Conservation (phyloP, 2,113 vertebrate genomes). For the Passer montanus region DNA sequence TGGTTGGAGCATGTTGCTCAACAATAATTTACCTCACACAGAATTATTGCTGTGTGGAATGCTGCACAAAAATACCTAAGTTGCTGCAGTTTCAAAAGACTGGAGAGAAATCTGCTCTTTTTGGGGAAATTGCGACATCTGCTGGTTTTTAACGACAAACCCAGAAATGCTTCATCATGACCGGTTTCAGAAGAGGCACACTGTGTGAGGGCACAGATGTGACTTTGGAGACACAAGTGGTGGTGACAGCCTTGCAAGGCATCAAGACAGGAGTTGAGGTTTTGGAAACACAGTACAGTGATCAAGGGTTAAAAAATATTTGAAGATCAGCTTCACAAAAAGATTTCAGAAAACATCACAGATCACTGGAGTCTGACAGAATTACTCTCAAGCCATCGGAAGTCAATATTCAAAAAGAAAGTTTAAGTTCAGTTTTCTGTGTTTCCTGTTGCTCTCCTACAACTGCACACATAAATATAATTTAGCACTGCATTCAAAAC, state of each 20-base stretch:
- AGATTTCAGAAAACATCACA: not conserved
- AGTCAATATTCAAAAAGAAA: not conserved
- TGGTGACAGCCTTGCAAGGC: not conserved
- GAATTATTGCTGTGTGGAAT: not conserved
- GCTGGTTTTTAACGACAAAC: constrained; percentile 24
- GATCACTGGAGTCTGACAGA: not conserved
- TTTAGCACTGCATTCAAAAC: not conserved
- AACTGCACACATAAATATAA: not conserved
- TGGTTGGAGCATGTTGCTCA: not conserved
- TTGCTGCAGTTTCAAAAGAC: not conserved
- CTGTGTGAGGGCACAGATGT: not conserved
- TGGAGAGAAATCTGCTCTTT: not conserved
- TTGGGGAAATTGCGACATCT: constrained; percentile 69
- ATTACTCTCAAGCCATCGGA: not conserved
- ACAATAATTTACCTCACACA: not conserved
- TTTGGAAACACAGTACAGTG: not conserved
- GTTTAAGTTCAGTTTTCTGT: not conserved
- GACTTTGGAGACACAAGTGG: not conserved
- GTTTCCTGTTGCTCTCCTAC: not conserved
- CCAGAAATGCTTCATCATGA: not conserved
- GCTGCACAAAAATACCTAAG: not conserved
- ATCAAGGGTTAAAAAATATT: not conserved
- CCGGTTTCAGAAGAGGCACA: not conserved
- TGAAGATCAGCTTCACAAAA: not conserved
- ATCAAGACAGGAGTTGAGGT: not conserved